Evolutionary conservation across 2,113 vertebrate species (phyloP).

Genomic region (Peromyscus leucopus): DNA sequence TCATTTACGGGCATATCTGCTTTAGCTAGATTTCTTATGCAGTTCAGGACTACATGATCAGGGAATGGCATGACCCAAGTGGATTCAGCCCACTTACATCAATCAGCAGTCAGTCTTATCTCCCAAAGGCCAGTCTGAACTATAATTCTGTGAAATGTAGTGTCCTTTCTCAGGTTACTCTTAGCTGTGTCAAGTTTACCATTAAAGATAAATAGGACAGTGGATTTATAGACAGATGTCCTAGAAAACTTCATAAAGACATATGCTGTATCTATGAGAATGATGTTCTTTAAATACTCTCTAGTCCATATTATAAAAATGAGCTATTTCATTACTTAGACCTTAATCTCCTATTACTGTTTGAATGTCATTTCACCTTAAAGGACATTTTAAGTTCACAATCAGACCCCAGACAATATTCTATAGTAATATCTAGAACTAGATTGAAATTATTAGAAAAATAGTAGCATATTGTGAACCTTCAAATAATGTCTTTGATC

Average conservation of each 20-base stretch:
- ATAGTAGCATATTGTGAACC: neutral
- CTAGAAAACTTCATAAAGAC: neutral
- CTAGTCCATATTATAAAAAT: neutral
- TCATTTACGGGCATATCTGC: neutral
- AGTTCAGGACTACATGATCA: neutral
- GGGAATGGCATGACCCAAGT: neutral
- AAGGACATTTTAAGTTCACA: slow-evolving; percentile 34
- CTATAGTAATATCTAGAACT: neutral
- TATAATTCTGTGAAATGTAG: neutral
- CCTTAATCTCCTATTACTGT: neutral
- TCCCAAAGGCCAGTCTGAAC: neutral
- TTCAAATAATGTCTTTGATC: neutral
- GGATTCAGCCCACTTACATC: neutral
- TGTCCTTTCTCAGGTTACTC: neutral
- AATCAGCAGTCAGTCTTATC: neutral
- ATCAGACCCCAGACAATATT: neutral
- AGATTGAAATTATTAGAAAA: neutral
- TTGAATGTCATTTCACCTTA: slow-evolving; percentile 46
- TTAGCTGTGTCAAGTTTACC: neutral
- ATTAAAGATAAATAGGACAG: neutral
- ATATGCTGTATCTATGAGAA: neutral
- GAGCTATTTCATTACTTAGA: neutral
- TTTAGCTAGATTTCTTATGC: neutral
- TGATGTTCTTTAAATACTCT: neutral
- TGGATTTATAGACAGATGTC: neutral